Evolutionary conservation across 2,113 vertebrate genomes (phyloP).

Genomic region (Argyrosomus japonicus): DNA sequence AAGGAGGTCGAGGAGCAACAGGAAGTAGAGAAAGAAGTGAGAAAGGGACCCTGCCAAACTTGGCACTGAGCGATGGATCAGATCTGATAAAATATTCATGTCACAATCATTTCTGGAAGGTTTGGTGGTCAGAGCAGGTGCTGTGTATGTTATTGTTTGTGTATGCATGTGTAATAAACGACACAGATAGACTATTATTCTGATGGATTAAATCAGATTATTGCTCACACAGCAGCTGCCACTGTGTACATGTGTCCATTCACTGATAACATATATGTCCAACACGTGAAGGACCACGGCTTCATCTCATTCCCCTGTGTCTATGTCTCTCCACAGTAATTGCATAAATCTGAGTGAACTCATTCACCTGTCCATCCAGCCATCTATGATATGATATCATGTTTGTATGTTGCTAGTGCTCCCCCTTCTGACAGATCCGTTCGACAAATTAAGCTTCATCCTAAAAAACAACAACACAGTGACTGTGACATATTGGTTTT

Average conservation of each 20-base stretch:
- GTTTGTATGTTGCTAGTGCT: neutral
- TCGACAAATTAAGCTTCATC: constrained; percentile 9
- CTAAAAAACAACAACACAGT: constrained; percentile 1
- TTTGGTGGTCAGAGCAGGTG: constrained; percentile 18
- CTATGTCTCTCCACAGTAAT: neutral
- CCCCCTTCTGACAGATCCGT: neutral
- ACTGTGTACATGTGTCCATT: neutral
- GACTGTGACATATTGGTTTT: neutral
- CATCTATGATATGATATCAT: neutral
- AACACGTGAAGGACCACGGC: neutral
- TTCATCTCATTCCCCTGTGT: neutral
- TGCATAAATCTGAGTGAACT: constrained; percentile 37
- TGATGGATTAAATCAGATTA: constrained; percentile 37
- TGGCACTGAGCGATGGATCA: constrained; percentile 38
- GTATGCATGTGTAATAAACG: neutral
- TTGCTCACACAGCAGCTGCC: neutral
- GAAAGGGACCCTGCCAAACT: constrained; percentile 28
- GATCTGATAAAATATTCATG: constrained; percentile 67
- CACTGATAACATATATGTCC: neutral
- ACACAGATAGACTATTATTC: constrained; percentile 21
- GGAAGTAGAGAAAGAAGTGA: neutral
- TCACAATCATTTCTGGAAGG: constrained; percentile 37
- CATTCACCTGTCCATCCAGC: constrained; percentile 12
- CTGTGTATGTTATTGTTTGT: constrained; percentile 11
- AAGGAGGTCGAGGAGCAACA: neutral